Conservation (phyloP, 2,888 invertebrate species). For the Tuta absoluta region DNA sequence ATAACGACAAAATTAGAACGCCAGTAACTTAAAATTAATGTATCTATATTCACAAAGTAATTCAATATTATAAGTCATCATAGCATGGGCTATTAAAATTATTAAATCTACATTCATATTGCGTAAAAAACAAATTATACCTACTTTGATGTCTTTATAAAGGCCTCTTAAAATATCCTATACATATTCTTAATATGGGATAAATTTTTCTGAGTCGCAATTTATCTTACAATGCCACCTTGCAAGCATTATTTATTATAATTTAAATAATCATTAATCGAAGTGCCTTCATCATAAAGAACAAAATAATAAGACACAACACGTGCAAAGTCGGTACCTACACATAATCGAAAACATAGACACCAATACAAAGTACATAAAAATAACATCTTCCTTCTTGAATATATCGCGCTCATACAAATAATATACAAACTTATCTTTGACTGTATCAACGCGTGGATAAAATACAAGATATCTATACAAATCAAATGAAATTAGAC, state of each 20-base stretch:
- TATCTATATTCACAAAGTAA: background rate
- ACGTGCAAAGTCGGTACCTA: background rate
- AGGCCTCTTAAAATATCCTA: background rate
- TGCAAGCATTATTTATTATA: background rate
- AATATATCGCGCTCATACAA: background rate
- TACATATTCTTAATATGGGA: background rate
- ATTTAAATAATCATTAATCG: background rate
- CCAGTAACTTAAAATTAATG: background rate
- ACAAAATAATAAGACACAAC: background rate
- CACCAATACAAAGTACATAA: too few relatives aligned
- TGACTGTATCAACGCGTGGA: background rate
- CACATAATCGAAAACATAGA: too few relatives aligned
- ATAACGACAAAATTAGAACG: background rate
- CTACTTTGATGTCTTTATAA: background rate
- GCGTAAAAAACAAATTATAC: background rate
- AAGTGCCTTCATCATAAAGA: background rate
- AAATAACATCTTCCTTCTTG: background rate
- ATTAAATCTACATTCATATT: background rate
- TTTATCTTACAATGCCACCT: background rate
- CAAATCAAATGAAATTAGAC: constrained; percentile 1
- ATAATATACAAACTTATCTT: constrained; percentile 1
- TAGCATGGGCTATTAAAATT: background rate
- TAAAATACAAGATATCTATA: background rate
- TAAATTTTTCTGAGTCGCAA: background rate
- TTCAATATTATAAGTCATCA: background rate